Evolutionary conservation across 2,797 vertebrate genomes (phyloP).

Genomic region (Ambastaia sidthimunki): DNA sequence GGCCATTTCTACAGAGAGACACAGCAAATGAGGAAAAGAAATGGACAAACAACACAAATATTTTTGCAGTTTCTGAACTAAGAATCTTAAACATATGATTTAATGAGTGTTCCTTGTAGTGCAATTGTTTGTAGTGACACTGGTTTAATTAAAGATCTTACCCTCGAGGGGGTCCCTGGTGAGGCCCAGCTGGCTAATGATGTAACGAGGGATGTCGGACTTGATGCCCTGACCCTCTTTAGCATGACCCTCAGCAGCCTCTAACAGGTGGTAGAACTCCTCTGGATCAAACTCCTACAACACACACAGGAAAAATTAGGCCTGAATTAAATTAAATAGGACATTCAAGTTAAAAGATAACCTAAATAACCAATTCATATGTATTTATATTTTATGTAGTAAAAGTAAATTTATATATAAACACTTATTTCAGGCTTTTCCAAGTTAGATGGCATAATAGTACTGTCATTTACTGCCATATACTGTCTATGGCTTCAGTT

Average conservation of each 20-base stretch:
- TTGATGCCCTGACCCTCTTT: constrained; percentile 97
- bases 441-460: not conserved
- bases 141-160: constrained; percentile 62
- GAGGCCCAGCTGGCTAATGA: constrained; percentile 96
- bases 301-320: constrained; percentile 1
- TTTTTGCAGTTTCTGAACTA: not conserved
- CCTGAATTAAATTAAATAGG: not conserved
- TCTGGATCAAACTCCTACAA: constrained; percentile 94
- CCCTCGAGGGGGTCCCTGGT: constrained; percentile 95
- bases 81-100: not conserved
- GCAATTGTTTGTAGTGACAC: not conserved
- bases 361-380: not conserved
- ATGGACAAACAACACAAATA: not conserved
- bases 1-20: constrained; percentile 87
- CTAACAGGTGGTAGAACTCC: constrained; percentile 96
- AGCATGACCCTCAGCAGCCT: constrained; percentile 96
- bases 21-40: not conserved
- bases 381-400: no score
- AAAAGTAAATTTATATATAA: no score
- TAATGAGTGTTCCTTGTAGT: not conserved
- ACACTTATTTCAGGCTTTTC: no score
- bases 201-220: constrained; percentile 95
- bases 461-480: not conserved
- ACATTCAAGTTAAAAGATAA: not conserved
- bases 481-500: no score